Conservation (phyloP, 2,888 invertebrate genomes). For the Oasisia sp. region DNA sequence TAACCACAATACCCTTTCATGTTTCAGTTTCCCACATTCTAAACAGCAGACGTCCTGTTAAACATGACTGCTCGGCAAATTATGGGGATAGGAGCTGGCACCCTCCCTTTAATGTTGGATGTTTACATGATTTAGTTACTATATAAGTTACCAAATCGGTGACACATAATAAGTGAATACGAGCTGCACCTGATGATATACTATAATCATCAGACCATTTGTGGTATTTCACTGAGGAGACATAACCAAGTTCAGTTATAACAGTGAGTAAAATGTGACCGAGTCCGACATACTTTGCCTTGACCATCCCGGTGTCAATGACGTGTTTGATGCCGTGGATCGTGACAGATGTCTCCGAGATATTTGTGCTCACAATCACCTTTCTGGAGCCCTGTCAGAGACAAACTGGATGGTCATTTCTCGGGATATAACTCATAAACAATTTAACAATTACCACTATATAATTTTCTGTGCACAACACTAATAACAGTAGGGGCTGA, state of each 20-base stretch:
- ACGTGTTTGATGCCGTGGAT: slow-evolving; percentile 85
- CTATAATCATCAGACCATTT: background rate
- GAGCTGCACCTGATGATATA: background rate
- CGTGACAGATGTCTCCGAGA: slow-evolving; percentile 74
- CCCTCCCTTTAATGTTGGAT: background rate
- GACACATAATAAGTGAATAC: background rate
- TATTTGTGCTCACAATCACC: slow-evolving; percentile 72
- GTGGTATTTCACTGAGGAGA: background rate
- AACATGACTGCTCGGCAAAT: too few relatives aligned
- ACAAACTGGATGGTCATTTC: background rate
- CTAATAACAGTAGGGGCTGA: too few relatives aligned
- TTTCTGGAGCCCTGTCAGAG: slow-evolving; percentile 62
- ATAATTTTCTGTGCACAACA: too few relatives aligned
- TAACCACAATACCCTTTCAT: too few relatives aligned
- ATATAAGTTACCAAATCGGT: background rate
- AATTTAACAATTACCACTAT: too few relatives aligned
- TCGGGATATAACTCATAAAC: background rate
- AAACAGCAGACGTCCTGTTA: too few relatives aligned
- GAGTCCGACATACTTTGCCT: slow-evolving; percentile 75
- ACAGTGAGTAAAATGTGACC: background rate
- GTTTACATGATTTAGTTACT: background rate
- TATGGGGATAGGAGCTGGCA: too few relatives aligned
- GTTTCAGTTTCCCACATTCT: too few relatives aligned
- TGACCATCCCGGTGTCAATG: slow-evolving; percentile 91
- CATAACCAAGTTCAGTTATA: background rate